Conservation (phyloP, 2,113 vertebrate genomes). For the Cinclus cinclus region DNA sequence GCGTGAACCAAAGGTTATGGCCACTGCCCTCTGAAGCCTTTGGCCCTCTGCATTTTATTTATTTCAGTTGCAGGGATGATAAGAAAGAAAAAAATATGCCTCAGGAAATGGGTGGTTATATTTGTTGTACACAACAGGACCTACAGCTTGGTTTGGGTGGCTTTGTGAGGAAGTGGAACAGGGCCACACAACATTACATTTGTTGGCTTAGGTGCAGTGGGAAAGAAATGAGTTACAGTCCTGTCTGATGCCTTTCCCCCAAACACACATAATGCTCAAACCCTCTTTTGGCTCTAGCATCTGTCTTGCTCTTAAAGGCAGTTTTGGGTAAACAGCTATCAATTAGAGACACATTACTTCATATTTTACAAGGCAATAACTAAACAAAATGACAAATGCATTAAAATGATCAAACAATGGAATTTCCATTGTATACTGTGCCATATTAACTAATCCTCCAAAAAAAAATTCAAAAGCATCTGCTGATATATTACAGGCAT, state of each 20-base stretch:
- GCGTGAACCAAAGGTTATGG: neutral
- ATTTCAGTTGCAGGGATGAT: neutral
- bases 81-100: neutral
- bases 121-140: neutral
- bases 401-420: neutral
- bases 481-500: neutral
- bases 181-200: neutral
- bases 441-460: neutral
- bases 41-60: neutral
- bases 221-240: neutral
- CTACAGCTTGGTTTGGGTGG: neutral
- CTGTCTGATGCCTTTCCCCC: neutral
- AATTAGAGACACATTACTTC: neutral
- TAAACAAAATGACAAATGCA: slow-evolving; percentile 3
- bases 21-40: neutral
- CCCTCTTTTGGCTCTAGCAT: neutral
- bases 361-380: neutral
- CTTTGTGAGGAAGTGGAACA: neutral
- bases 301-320: neutral
- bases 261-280: neutral
- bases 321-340: slow-evolving; percentile 1
- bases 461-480: neutral
- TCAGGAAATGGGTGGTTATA: neutral
- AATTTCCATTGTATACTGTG: neutral
- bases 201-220: neutral